Evolutionary conservation across 2,797 vertebrate genomes (phyloP), one percentile per base, ranked within the genome.

Genomic region (Lagocephalus sceleratus): DNA sequence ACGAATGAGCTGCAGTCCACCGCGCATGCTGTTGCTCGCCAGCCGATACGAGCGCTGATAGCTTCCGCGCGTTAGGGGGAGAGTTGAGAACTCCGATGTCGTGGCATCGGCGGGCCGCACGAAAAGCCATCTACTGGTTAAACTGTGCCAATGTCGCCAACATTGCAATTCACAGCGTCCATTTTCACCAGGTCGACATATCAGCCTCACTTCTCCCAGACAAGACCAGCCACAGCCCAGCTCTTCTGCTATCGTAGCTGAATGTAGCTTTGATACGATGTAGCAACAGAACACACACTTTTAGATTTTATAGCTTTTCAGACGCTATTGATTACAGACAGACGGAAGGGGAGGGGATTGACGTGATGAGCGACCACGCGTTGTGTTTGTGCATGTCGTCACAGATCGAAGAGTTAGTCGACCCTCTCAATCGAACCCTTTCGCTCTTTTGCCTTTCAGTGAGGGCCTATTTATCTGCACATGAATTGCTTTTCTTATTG

Each of bases 211-310:
- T 49, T 79, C 85, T 79, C 86, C 87, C 81, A 76, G 32, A 87
- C 85, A 85, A 90, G 83, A 86, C 88, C 90, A 91, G 90, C 89
- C 90, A 89, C 90, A 85, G 85, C 79, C 85, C 82, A 90, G 83
- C 88, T 87, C 85, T 88, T 90, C 85, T 87, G 76, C 84, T 89
- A 68, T 81, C 76, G 83, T 91, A 90, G 88, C 89, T 90, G 86
- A 91, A 91, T 90, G 91, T 91, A 92, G 90, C 90, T 90, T 90
- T 88, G 85, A 91, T 81, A 88, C 87, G 76, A 91, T 91, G 91
- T 91, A 91, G 89, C 90, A 91, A 87, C 85, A 83, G 67, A 88
- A 87, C 79, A 88, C 56, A 78, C 82, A 86, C 79, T 84, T 88
- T 88, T 88, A 88, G 83, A 87, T 68, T 89, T 85, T 85, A 83